Base-by-base conservation (phyloP, 2,113 vertebrate species). In the Erinaceus europaeus region DNA sequence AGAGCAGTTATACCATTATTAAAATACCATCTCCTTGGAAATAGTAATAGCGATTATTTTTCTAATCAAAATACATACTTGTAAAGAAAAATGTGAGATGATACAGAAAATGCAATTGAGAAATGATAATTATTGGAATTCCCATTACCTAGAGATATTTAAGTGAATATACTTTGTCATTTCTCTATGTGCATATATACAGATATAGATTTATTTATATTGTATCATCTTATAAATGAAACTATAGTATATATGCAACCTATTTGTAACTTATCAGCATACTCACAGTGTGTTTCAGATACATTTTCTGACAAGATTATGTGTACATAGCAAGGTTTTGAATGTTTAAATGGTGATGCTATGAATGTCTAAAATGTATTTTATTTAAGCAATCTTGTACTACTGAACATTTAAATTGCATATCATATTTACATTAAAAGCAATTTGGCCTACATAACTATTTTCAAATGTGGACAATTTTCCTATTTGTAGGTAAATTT, bases 11-110 rank as follows among this genome's bases (percentile, higher is more conserved):
- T 25, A 55, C 62, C 38, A 68, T 68, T 90, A 89, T 84, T 78
- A 87, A 91, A 83, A 64, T 48, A 80, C 34, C 12, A 36, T 83
- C 23, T 68, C 68, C 42, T 44, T 34, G 27, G 13, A 76, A 76
- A 9, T 52, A 84, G 27, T 34, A 84, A 1, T 38, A 68, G 62
- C 38, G 72, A 83, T 71, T 78, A 89, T n/a, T 86, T 88, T 80
- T 68, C 76, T 86, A 88, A 77, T 75, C 76, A 75, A 80, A 69
- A 78, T 59, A 74, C 4, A 71, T 74, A n/a, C 20, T 74, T 68
- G 1, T 53, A 18, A 65, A 32, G 71, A 71, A 38, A 85, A 62
- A 81, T 86, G 67, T 72, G 15, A 93, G 79, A 62, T 20, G 53
- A 57, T 64, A 27, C 17, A 73, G 34, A 86, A 88, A 92, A 76